Evolutionary conservation across 2,113 vertebrate genomes (phyloP), one percentile per base, ranked within the genome.

Genomic region (Corythaixoides concolor): DNA sequence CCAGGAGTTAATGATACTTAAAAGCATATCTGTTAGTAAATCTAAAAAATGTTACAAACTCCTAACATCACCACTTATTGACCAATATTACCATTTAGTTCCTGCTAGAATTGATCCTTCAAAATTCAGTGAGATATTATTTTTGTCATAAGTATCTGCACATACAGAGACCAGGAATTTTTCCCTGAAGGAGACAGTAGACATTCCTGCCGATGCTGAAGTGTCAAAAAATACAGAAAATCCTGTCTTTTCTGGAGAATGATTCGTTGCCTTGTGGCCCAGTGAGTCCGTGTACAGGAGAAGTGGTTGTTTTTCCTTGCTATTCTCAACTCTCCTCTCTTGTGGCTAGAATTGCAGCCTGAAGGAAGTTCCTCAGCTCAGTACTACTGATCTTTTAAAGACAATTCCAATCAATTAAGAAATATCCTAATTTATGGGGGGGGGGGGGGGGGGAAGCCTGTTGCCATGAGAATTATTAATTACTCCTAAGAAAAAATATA

Each of bases 351-450:
- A 87, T 47, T 92, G 70, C 69, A 89, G 93, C 72, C 74, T 49
- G 70, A 73, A 95, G 85, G 75, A 95, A 84, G 63, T 89, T 89
- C 60, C 73, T 32, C 49, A 88, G 87, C 81, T 91, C 90, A 89
- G 58, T 88, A 68, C 72, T 80, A 45, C 88, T 90, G 67, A 83
- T 87, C 56, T 94, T 75, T 79, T 89, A 75, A 72, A 9, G 41
- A 93, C 80, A 76, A 58, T 94, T 86, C 85, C 81, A 94, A 81
- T 82, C 90, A 87, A 96, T 94, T 95, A 96, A 86, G 86, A 94
- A 92, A 97, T 74, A 23, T 93, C 64, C 52, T 97, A 53, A 97
- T 98, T 96, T 95, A 91, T 24, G 70, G 77, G 58, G 9, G 45
- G 28, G 49, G 52, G 26, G 70, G 77, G 58, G 9, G 45, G 28